Conservation (phyloP, 2,888 invertebrate species). For the Incurvaria masculella region DNA sequence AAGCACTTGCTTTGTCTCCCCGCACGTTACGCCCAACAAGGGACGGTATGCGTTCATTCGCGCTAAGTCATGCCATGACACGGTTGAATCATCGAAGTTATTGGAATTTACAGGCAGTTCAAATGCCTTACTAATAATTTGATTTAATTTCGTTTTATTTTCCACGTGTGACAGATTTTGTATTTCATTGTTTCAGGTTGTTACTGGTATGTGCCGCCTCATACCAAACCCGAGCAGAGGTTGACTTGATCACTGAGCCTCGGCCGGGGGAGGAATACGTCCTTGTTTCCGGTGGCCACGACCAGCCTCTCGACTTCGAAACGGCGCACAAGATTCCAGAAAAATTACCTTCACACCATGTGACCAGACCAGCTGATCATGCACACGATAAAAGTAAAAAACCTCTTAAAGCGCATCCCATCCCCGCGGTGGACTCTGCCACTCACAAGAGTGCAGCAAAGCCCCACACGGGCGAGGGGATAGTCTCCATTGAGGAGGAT, state of each 20-base stretch:
- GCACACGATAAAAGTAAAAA: constrained; percentile 45
- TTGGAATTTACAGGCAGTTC: not conserved
- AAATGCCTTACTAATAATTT: no score
- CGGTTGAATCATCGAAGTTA: not conserved
- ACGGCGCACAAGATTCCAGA: constrained; percentile 70
- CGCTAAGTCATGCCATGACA: not conserved
- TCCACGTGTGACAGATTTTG: no score
- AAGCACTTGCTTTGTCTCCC: not conserved
- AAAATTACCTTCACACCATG: constrained; percentile 37
- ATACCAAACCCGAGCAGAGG: constrained; percentile 46
- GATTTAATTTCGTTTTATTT: not conserved
- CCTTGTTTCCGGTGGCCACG: constrained; percentile 55
- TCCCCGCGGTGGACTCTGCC: not conserved
- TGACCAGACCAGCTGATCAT: constrained; percentile 36
- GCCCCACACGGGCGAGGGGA: constrained; percentile 37
- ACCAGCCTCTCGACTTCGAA: constrained; percentile 58
- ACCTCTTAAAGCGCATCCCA: constrained; percentile 34
- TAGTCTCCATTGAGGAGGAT: constrained; percentile 47
- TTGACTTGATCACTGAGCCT: constrained; percentile 61
- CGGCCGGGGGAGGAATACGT: constrained; percentile 66
- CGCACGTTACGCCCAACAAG: not conserved
- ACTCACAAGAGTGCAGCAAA: not conserved
- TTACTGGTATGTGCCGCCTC: constrained; percentile 43
- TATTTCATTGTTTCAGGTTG: constrained; percentile 51
- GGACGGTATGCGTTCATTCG: not conserved